These are phyloP conservation scores for Ciconia nigra DNA, from an alignment of 2,797 vertebrate genomes.

Conservation along the genomic window DNA sequence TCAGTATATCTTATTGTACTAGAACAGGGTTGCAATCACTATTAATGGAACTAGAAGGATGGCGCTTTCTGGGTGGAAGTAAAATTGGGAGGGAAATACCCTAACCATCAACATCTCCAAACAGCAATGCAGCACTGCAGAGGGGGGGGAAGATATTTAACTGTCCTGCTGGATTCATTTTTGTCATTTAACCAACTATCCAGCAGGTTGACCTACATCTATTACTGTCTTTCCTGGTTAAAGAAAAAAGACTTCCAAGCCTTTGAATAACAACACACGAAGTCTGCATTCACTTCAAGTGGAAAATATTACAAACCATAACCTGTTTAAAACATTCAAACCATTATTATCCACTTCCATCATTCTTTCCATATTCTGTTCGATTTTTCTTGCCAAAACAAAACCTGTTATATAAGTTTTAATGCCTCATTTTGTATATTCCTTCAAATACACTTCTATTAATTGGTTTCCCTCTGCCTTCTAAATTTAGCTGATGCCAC, in stretches of 20 bases:
- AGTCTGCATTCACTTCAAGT: neutral
- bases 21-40: neutral
- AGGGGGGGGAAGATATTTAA: neutral
- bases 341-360: neutral
- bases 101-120: neutral
- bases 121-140: neutral
- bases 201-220: neutral
- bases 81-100: neutral
- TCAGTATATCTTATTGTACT: neutral
- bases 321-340: conserved; percentile 14
- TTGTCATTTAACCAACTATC: neutral
- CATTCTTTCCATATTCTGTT: neutral
- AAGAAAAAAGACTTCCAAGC: neutral
- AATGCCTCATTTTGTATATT: neutral
- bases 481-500: neutral
- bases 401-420: neutral
- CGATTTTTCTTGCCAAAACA: neutral
- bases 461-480: neutral
- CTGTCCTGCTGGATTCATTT: neutral
- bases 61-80: neutral
- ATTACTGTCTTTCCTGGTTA: neutral
- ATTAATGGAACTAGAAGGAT: neutral
- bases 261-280: neutral
- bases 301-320: neutral
- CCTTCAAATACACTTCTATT: neutral